Percentiles rank a stretch among this genome's conserved stretches.
phyloP scores from a whole-genome alignment of 2,797 vertebrate species.

The Pangasius mekongensis region DNA sequence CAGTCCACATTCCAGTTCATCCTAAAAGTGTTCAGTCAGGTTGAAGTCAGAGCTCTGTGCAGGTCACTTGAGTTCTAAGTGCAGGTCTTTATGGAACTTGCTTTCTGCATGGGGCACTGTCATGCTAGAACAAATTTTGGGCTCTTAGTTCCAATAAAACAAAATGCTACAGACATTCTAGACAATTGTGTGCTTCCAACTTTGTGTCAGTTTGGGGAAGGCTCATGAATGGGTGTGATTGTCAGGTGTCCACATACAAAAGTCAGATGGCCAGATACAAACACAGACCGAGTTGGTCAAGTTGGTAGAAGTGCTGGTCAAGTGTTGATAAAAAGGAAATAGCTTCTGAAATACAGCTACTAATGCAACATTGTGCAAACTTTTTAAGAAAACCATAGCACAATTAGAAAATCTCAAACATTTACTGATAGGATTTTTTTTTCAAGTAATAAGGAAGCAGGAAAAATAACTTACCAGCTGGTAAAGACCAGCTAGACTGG shows the following conservation, averaged over 20 bases:
- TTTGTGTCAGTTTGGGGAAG: no score
- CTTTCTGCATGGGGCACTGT: no score
- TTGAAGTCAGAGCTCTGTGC: no score
- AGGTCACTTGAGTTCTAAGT: no score
- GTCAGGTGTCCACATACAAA: not conserved
- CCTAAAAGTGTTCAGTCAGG: no score
- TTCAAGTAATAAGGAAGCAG: not conserved
- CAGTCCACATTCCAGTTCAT: no score
- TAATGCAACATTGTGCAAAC: not conserved
- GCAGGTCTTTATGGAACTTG: no score
- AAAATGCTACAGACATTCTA: no score
- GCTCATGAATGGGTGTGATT: not conserved
- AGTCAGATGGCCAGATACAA: not conserved
- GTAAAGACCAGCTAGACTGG: not conserved
- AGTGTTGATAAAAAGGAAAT: not conserved
- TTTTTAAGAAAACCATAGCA: no score
- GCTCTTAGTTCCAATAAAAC: no score
- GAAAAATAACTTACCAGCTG: not conserved
- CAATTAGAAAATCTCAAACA: not conserved
- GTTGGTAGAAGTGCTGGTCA: not conserved
- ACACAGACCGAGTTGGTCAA: not conserved
- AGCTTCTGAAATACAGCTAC: not conserved
- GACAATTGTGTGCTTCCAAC: no score
- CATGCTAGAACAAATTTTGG: no score
- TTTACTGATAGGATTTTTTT: not conserved